Conservation (phyloP, 2,113 vertebrate genomes). For the Toxostoma redivivum region DNA sequence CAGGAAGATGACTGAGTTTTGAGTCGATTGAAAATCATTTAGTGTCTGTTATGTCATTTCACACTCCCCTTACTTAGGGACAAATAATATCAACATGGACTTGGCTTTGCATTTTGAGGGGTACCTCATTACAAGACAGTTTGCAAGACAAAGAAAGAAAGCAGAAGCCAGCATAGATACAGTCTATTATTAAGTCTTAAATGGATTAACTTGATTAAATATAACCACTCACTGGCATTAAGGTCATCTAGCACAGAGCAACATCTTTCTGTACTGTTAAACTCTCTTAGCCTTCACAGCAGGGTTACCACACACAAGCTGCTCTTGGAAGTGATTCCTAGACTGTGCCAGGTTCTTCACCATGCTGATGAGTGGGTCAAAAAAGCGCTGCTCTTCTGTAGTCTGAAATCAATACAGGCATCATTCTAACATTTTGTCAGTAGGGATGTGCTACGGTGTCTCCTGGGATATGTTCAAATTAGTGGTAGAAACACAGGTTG, state of each 20-base stretch:
- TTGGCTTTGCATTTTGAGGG: neutral
- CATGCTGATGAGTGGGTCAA: neutral
- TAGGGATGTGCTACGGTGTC: rapidly evolving
- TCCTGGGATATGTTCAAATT: neutral
- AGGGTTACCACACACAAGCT: neutral
- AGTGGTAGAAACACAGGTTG: neutral
- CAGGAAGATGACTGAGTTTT: neutral
- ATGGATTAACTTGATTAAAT: neutral
- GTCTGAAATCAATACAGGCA: neutral
- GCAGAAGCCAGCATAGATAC: neutral
- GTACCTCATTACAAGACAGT: neutral
- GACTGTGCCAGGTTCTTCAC: neutral
- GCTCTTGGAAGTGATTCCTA: neutral
- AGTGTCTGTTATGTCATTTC: neutral
- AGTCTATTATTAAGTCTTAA: neutral
- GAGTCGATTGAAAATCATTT: neutral
- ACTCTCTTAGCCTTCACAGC: neutral
- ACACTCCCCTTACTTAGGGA: rapidly evolving
- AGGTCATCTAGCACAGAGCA: neutral
- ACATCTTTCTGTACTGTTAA: neutral
- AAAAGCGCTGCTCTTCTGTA: neutral
- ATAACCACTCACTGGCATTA: neutral
- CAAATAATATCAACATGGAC: neutral
- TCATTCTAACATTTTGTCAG: neutral
- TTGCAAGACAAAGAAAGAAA: neutral